Evolutionary conservation across 2,797 vertebrate species (phyloP), one percentile per base, ranked within the genome.

Genomic region (Mormyrus hasselquistii): DNA sequence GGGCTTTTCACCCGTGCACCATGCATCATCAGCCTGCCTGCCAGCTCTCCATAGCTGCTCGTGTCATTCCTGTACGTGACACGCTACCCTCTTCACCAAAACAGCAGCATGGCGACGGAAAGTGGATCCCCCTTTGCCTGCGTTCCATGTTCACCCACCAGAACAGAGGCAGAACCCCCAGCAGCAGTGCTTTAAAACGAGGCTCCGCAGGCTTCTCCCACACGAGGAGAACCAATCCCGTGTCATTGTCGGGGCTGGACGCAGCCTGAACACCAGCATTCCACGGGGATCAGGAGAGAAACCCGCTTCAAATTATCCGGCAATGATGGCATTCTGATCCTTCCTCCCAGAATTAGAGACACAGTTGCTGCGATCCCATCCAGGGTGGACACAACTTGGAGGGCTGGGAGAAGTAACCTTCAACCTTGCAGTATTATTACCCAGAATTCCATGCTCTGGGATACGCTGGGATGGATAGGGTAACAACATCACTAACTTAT

Each of bases 271-370:
- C 69, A 76, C 69, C 69, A 22, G 90, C 57, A 19, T 89, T 65
- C 88, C 57, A 7, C 88, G 86, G 92, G 92, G 93, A 93, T 94
- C 92, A 94, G 90, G 94, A 94, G 22, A 2, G 94, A 92, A 90
- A 59, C 38, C 34, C 0, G 90, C 90, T 92, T 89, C 89, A 88
- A 92, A 94, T 94, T 94, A 92, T 93, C 92, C 92, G 87, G 89
- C 89, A 92, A 90, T 91, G 69, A 25, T 91, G 92, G 93, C 93
- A 94, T 94, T 91, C 91, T 90, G 93, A 95, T 93, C 93, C 95
- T 95, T 92, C 92, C 41, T 88, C 89, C 92, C 93, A 52, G 92
- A 94, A 95, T 95, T 95, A 95, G 93, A 93, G 92, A 88, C 29
- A 1, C 90, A 50, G 88, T 87, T 7, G 5, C 73, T 79, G 14